Evolutionary conservation across 1,140 invertebrate species (phyloP).

Genomic region (Lepeophtheirus salmonis): DNA sequence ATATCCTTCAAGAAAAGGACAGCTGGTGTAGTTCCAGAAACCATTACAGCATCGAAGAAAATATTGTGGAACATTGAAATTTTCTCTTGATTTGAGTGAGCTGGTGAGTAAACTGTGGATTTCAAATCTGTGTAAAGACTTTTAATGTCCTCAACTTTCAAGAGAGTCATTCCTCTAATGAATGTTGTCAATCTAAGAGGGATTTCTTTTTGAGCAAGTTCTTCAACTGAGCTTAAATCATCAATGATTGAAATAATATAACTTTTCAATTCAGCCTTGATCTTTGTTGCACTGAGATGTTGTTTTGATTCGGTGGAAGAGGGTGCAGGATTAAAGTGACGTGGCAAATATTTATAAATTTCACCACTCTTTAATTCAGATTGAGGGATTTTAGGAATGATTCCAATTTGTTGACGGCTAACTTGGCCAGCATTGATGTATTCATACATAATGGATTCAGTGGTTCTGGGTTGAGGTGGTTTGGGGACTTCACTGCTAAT

Average conservation of each 20-base stretch:
- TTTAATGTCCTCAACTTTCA: constrained; percentile 1
- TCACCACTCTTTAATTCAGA: not conserved
- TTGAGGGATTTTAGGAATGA: not conserved
- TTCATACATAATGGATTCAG: constrained; percentile 9
- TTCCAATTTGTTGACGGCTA: not conserved
- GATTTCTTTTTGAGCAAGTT: constrained; percentile 8
- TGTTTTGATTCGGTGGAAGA: not conserved
- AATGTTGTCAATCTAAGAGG: not conserved
- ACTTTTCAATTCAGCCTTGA: constrained; percentile 6
- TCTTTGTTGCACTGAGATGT: not conserved
- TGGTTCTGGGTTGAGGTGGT: not conserved
- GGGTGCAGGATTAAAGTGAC: not conserved
- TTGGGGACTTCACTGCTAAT: not conserved
- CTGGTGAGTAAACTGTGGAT: not conserved
- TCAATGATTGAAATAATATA: not conserved
- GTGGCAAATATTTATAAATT: not conserved
- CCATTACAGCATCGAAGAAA: constrained; percentile 7
- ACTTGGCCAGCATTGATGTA: constrained; percentile 1
- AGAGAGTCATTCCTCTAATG: not conserved
- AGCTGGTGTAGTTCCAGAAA: constrained; percentile 6
- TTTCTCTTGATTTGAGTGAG: not conserved
- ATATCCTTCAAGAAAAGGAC: constrained; percentile 7
- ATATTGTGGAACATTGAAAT: not conserved
- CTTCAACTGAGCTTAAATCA: not conserved
- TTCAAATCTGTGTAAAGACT: constrained; percentile 6